Evolutionary conservation across 1,140 invertebrate species (phyloP).

Genomic region (Oedothorax gibbosus): DNA sequence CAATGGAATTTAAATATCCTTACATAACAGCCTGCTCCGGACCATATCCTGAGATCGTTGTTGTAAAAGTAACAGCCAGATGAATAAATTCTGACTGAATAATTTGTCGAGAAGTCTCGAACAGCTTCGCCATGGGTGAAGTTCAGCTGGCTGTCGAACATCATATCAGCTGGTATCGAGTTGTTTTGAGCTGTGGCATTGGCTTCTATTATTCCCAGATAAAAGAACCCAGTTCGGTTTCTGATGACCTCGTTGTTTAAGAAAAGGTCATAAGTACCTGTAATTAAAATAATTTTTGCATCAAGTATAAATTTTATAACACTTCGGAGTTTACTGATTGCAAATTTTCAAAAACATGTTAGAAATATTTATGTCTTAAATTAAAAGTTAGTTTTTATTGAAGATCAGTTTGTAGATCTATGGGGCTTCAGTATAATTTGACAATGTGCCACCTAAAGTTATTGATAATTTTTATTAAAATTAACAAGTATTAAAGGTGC

Average conservation of each 20-base stretch:
- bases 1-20: conserved; percentile 51
- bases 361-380: too few relatives aligned
- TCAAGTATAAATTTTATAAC: too few relatives aligned
- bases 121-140: conserved; percentile 61
- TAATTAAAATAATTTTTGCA: not conserved
- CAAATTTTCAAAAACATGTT: too few relatives aligned
- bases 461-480: too few relatives aligned
- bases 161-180: conserved; percentile 62
- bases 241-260: conserved; percentile 63
- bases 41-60: conserved; percentile 64
- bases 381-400: too few relatives aligned
- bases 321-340: too few relatives aligned
- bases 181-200: conserved; percentile 56
- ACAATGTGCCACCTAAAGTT: too few relatives aligned
- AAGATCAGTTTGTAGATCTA: too few relatives aligned
- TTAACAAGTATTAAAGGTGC: too few relatives aligned
- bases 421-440: too few relatives aligned
- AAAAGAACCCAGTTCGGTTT: conserved; percentile 66
- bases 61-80: conserved; percentile 67
- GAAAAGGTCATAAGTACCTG: conserved; percentile 64
- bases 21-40: conserved; percentile 65
- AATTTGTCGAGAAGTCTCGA: conserved; percentile 65
- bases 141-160: conserved; percentile 61
- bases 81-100: conserved; percentile 65
- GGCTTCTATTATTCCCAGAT: conserved; percentile 65